Evolutionary conservation across 2,113 vertebrate species (phyloP).

Genomic region (Hippoglossus stenolepis): DNA sequence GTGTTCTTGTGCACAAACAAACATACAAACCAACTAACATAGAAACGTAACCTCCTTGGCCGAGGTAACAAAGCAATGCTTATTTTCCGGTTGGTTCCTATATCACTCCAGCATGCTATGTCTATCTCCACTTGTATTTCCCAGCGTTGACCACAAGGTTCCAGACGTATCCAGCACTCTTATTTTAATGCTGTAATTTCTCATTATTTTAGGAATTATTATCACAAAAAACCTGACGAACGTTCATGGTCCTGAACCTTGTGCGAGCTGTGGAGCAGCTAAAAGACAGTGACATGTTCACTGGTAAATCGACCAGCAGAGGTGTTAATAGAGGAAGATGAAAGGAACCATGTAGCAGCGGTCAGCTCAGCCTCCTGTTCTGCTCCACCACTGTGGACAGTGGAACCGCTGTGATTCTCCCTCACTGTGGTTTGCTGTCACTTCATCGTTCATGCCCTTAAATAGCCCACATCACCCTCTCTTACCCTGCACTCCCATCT

Average conservation of each 20-base stretch:
- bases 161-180: too few species aligned
- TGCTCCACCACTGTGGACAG: constrained; percentile 39
- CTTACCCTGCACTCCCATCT: neutral
- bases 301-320: constrained; percentile 1
- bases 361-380: constrained; percentile 32
- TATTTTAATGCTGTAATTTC: too few species aligned
- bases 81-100: too few species aligned
- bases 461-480: constrained; percentile 57
- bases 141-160: too few species aligned
- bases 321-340: neutral
- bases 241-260: neutral
- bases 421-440: constrained; percentile 58
- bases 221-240: too few species aligned
- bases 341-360: constrained; percentile 30
- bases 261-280: constrained; percentile 10
- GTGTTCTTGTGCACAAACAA: too few species aligned
- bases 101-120: too few species aligned
- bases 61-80: too few species aligned
- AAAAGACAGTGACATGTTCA: neutral
- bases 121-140: too few species aligned
- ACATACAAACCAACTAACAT: neutral
- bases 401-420: constrained; percentile 54
- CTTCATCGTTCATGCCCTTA: constrained; percentile 47
- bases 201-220: too few species aligned
- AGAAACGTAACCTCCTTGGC: too few species aligned